These are phyloP conservation scores for Luperina testacea DNA, from an alignment of 2,888 invertebrate species.

Conservation along the genomic window DNA sequence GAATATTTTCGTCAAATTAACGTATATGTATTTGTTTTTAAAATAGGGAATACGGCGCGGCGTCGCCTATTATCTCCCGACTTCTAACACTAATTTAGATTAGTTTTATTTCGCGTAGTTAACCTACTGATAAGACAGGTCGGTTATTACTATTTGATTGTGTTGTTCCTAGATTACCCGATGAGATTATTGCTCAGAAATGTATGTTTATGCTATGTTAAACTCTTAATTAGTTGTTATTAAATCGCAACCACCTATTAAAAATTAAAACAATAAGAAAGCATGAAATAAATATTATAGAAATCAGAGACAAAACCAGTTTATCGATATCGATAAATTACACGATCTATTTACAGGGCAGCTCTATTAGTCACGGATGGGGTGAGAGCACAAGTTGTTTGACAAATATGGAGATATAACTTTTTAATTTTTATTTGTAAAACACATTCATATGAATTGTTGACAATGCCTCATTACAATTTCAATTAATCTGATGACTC, in stretches of 20 bases:
- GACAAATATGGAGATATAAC: conserved; percentile 21
- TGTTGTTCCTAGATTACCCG: conserved; percentile 39
- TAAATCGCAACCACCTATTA: conserved; percentile 37
- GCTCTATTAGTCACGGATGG: conserved; percentile 29
- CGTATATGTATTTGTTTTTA: conserved; percentile 12
- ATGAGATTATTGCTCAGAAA: conserved; percentile 21
- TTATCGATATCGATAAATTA: conserved; percentile 55
- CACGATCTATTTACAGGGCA: conserved; percentile 9
- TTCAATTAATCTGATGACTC: conserved; percentile 45
- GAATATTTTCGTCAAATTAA: conserved; percentile 45
- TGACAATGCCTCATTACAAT: conserved; percentile 34
- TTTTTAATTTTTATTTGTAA: conserved; percentile 32
- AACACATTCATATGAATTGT: conserved; percentile 39
- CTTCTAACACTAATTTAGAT: conserved; percentile 46
- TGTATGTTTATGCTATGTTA: conserved; percentile 27
- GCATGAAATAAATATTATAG: conserved; percentile 10
- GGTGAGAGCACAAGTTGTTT: conserved; percentile 12
- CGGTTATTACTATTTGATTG: conserved; percentile 40
- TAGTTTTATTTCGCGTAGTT: conserved; percentile 45
- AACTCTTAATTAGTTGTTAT: conserved; percentile 44
- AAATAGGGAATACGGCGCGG: conserved; percentile 8
- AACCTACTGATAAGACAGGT: conserved; percentile 42
- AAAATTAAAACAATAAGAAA: conserved; percentile 24
- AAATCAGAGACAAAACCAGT: conserved; percentile 13
- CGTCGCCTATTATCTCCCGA: conserved; percentile 25